Evolutionary conservation across 2,888 invertebrate genomes (phyloP).

Genomic region (Labia minor): DNA sequence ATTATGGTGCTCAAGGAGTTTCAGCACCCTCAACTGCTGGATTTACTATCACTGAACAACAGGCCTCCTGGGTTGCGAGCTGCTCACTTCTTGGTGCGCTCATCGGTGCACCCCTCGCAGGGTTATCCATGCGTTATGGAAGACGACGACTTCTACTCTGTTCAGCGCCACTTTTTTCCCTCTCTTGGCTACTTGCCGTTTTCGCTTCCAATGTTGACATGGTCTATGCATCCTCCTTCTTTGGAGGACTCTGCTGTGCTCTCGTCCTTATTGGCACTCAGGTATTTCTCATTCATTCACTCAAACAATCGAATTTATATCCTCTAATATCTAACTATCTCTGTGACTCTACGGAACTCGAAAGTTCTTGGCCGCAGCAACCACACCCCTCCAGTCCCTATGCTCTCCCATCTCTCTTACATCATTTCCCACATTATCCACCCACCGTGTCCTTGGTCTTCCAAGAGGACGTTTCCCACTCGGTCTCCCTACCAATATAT

Average conservation of each 20-base stretch:
- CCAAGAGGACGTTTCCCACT: no score
- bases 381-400: background rate
- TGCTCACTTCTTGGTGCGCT: constrained; percentile 67
- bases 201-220: constrained; percentile 64
- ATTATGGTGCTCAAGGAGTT: constrained; percentile 25
- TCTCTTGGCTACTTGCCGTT: constrained; percentile 72
- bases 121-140: constrained; percentile 65
- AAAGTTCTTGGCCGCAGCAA: background rate
- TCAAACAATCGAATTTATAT: background rate
- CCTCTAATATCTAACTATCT: no score
- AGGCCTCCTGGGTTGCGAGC: constrained; percentile 66
- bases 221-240: constrained; percentile 73
- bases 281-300: constrained; percentile 37
- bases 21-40: constrained; percentile 32
- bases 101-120: constrained; percentile 67
- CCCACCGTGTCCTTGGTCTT: no score
- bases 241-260: constrained; percentile 72
- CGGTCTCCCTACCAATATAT: no score
- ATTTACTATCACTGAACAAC: constrained; percentile 45
- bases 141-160: constrained; percentile 56
- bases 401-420: no score
- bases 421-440: no score
- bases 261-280: constrained; percentile 65
- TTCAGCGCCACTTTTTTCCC: constrained; percentile 62
- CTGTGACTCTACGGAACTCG: no score